Percentiles rank a stretch among this genome's conserved stretches.
Evolutionary conservation across 2,888 invertebrate genomes (phyloP).

Genomic region (Corythucha ciliata): DNA sequence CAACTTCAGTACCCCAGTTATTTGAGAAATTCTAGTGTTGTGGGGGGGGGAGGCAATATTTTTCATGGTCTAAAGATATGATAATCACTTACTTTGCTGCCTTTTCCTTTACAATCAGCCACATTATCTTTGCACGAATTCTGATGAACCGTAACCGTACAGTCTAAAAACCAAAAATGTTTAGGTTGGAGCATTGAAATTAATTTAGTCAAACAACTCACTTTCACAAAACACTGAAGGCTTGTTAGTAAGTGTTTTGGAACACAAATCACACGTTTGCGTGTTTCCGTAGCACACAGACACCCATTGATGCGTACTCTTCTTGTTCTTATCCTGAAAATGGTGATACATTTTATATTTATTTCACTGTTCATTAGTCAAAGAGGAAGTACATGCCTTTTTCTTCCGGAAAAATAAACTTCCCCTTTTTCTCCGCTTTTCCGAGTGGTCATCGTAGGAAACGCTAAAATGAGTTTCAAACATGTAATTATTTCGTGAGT

Average conservation of each 20-base stretch:
- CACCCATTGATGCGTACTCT: constrained; percentile 66
- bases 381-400: constrained; percentile 61
- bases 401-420: constrained; percentile 87
- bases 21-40: no score
- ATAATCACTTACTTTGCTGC: constrained; percentile 27
- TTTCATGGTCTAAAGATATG: no score
- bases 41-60: background rate
- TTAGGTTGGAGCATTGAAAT: constrained; percentile 11
- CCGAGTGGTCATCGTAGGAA: constrained; percentile 57
- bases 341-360: background rate
- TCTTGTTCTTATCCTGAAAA: constrained; percentile 63
- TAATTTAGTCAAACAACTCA: no score
- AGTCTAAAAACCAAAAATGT: constrained; percentile 50
- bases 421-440: constrained; percentile 77
- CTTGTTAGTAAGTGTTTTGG: constrained; percentile 66
- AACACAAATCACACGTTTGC: constrained; percentile 67
- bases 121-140: constrained; percentile 82
- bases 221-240: constrained; percentile 77
- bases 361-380: no score
- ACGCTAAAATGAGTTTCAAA: constrained; percentile 32
- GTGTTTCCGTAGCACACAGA: constrained; percentile 54
- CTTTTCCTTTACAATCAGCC: constrained; percentile 61
- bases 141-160: constrained; percentile 77
- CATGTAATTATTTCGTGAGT: no score
- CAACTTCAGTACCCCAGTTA: no score